Conservation (phyloP, 2,797 vertebrate genomes). For the Balearica regulorum region DNA sequence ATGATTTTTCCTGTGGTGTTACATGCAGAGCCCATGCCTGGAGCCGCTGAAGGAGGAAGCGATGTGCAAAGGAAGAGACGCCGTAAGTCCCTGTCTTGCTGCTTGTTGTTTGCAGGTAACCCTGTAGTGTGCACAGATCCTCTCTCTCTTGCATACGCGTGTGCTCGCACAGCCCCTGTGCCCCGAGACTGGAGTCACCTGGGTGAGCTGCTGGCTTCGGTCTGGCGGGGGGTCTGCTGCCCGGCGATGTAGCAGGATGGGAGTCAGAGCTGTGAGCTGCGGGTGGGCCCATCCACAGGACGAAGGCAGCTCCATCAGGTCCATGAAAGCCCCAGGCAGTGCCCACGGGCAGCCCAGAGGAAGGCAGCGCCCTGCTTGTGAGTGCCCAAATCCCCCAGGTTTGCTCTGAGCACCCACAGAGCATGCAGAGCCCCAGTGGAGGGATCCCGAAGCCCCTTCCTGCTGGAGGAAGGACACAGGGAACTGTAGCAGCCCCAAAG, state of each 20-base stretch:
- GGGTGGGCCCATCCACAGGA: background rate
- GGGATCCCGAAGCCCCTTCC: background rate
- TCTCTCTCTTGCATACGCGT: background rate
- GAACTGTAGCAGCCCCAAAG: background rate
- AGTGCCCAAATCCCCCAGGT: background rate
- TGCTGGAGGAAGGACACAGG: background rate
- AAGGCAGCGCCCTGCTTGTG: rapidly evolving
- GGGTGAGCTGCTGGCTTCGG: background rate
- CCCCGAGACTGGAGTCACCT: background rate
- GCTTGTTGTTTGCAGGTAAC: background rate
- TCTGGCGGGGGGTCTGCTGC: background rate
- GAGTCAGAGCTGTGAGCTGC: background rate
- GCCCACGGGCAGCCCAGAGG: background rate
- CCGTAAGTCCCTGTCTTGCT: conserved; percentile 76
- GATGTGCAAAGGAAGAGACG: conserved; percentile 76
- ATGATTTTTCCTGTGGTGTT: background rate
- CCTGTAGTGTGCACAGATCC: background rate
- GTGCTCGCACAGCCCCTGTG: background rate
- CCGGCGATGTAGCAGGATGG: rapidly evolving
- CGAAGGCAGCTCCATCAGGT: background rate
- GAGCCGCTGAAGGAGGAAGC: conserved; percentile 87
- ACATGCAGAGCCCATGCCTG: conserved; percentile 82
- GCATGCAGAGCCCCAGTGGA: background rate
- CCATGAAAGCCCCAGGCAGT: background rate
- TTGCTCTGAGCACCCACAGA: rapidly evolving